Conservation (phyloP, 2,888 invertebrate genomes). For the Scaptomyza polygonia region DNA sequence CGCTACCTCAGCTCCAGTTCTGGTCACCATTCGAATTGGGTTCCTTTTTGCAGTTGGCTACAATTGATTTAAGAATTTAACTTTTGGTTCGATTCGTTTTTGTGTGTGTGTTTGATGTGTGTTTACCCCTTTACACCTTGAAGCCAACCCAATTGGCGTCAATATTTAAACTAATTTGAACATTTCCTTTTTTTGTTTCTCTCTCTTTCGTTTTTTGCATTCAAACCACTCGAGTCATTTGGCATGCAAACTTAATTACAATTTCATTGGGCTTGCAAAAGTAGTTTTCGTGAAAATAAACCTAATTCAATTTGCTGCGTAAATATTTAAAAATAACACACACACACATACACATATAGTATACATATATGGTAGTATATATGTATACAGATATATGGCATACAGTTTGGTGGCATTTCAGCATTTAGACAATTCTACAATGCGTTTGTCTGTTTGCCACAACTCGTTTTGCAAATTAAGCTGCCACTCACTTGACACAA, state of each 20-base stretch:
- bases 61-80: slow-evolving; percentile 59
- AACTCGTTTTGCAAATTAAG: slow-evolving; percentile 60
- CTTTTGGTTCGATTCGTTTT: slow-evolving; percentile 43
- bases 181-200: slow-evolving; percentile 12
- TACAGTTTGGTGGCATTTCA: slow-evolving; percentile 9
- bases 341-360: too few relatives aligned
- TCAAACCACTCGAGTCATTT: slow-evolving; percentile 70
- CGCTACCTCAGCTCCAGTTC: too few relatives aligned
- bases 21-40: too few relatives aligned
- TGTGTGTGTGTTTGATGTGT: too few relatives aligned
- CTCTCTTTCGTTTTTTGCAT: slow-evolving; percentile 6
- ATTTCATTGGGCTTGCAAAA: slow-evolving; percentile 62
- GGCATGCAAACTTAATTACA: slow-evolving; percentile 71
- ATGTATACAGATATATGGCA: too few relatives aligned
- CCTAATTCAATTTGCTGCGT: slow-evolving; percentile 57
- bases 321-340: slow-evolving; percentile 58
- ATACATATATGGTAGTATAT: too few relatives aligned
- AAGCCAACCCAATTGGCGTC: slow-evolving; percentile 50
- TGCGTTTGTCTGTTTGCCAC: slow-evolving; percentile 1
- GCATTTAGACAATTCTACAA: slow-evolving; percentile 2
- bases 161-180: slow-evolving; percentile 66
- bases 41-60: neutral
- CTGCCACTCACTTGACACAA: slow-evolving; percentile 66
- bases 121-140: too few relatives aligned
- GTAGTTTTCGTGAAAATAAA: slow-evolving; percentile 35